phyloP scores from a whole-genome alignment of 2,888 invertebrate species.

The Thymelicus sylvestris region DNA sequence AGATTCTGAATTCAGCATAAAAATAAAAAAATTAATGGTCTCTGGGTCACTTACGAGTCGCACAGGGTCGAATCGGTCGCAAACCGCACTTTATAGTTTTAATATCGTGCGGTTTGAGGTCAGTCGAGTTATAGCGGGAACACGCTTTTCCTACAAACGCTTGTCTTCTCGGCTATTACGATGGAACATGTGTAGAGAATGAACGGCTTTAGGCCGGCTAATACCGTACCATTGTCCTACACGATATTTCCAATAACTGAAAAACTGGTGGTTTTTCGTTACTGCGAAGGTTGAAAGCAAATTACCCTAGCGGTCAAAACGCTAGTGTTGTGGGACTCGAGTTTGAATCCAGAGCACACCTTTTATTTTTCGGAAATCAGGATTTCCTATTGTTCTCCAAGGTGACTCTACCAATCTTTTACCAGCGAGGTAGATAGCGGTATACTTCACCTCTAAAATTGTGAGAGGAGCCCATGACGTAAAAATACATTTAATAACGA shows the following conservation, averaged over 20 bases:
- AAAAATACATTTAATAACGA: too few relatives aligned
- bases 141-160: conserved; percentile 71
- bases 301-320: too few relatives aligned
- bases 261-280: neutral
- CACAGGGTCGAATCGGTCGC: conserved; percentile 65
- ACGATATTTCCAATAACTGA: conserved; percentile 6
- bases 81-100: conserved; percentile 81
- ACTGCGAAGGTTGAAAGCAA: too few relatives aligned
- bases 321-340: too few relatives aligned
- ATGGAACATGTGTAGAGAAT: conserved; percentile 49
- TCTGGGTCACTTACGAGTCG: conserved; percentile 52
- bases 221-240: neutral
- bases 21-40: neutral
- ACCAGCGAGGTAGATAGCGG: too few relatives aligned
- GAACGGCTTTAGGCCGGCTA: conserved; percentile 29
- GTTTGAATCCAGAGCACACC: too few relatives aligned
- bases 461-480: too few relatives aligned
- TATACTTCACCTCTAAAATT: too few relatives aligned
- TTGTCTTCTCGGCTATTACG: conserved; percentile 53
- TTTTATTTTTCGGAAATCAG: too few relatives aligned
- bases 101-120: conserved; percentile 75
- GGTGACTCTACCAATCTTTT: too few relatives aligned
- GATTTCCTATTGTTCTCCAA: too few relatives aligned
- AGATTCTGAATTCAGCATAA: neutral
- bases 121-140: conserved; percentile 65